phyloP scores from a whole-genome alignment of 2,888 invertebrate genomes.

The Tachina grossa region DNA sequence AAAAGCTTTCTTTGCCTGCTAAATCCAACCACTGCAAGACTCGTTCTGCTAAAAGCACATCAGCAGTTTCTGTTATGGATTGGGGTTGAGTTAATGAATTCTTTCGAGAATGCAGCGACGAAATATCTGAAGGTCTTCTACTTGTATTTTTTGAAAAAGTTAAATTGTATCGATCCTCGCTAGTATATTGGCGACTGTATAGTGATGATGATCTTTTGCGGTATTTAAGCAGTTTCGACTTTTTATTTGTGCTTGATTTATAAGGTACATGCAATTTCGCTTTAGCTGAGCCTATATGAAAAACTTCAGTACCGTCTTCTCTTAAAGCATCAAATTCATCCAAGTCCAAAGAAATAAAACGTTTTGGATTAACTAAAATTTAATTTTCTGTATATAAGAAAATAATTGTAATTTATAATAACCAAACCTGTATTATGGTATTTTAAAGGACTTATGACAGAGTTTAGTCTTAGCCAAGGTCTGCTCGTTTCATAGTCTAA shows the following conservation, averaged over 20 bases:
- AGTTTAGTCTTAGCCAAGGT: slow-evolving; percentile 62
- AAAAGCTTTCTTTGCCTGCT: slow-evolving; percentile 85
- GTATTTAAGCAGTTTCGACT: slow-evolving; percentile 4
- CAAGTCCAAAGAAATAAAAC: slow-evolving; percentile 63
- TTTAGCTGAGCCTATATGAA: slow-evolving; percentile 73
- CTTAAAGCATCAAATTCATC: slow-evolving; percentile 39
- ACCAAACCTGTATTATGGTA: slow-evolving; percentile 36
- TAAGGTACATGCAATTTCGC: slow-evolving; percentile 61
- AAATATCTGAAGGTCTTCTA: slow-evolving; percentile 71
- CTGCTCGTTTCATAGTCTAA: slow-evolving; percentile 79
- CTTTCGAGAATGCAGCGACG: slow-evolving; percentile 75
- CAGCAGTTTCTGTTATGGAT: slow-evolving; percentile 75
- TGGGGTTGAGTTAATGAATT: slow-evolving; percentile 76
- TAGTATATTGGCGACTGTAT: slow-evolving; percentile 39
- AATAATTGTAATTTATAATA: not conserved
- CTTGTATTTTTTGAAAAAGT: slow-evolving; percentile 38
- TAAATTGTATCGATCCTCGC: slow-evolving; percentile 57
- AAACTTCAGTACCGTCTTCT: slow-evolving; percentile 49
- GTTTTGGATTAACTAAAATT: slow-evolving; percentile 60
- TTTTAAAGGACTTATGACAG: slow-evolving; percentile 2
- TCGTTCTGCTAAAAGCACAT: slow-evolving; percentile 86
- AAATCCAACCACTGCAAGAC: slow-evolving; percentile 92
- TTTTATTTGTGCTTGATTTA: slow-evolving; percentile 23
- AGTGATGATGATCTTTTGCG: slow-evolving; percentile 32
- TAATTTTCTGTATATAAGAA: not conserved